phyloP scores from a whole-genome alignment of 2,797 vertebrate species.

The Agapornis canus region DNA sequence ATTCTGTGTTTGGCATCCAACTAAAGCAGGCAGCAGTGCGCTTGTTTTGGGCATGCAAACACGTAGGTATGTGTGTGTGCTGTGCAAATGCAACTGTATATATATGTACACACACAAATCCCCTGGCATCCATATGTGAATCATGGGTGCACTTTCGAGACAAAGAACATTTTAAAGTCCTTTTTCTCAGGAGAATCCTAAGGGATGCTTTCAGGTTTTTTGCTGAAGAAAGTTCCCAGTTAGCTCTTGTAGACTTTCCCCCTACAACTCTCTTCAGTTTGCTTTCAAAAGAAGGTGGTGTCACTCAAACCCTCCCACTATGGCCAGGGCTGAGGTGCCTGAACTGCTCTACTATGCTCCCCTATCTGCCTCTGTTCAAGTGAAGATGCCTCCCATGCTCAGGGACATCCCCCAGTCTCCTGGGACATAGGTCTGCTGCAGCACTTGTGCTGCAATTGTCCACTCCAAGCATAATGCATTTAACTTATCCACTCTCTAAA shows the following conservation, averaged over 20 bases:
- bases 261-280: background rate
- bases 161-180: background rate
- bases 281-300: background rate
- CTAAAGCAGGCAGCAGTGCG: background rate
- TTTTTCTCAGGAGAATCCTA: background rate
- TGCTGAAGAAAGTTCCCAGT: background rate
- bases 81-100: background rate
- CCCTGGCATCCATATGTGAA: background rate
- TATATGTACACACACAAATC: background rate
- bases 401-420: fast-evolving
- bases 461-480: background rate
- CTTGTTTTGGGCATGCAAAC: background rate
- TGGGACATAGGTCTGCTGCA: background rate
- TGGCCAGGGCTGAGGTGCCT: background rate
- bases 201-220: background rate
- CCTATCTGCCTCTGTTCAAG: background rate
- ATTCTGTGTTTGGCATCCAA: background rate
- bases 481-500: background rate
- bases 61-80: fast-evolving
- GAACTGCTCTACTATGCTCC: background rate
- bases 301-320: background rate
- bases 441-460: background rate
- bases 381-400: fast-evolving
- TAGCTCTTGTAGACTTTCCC: background rate
- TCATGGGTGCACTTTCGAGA: background rate